Evolutionary conservation across 2,888 invertebrate species (phyloP).

Genomic region (Stramonita haemastoma): DNA sequence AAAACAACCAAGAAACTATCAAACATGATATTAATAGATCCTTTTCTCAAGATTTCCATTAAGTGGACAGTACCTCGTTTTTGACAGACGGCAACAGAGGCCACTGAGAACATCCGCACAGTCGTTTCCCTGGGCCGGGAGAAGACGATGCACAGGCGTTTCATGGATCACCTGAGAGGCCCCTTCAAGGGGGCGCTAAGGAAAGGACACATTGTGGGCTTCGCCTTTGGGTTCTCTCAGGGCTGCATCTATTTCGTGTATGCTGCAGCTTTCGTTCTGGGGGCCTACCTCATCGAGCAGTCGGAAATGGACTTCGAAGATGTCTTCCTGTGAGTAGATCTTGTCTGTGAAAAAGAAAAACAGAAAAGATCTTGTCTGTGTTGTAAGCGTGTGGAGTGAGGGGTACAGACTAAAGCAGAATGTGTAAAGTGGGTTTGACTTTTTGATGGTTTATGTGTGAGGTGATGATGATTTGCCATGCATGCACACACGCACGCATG

Average conservation of each 20-base stretch:
- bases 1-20: no score
- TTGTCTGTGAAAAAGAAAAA: no score
- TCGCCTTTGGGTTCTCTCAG: conserved; percentile 77
- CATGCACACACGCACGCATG: no score
- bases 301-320: conserved; percentile 75
- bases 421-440: neutral
- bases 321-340: conserved; percentile 73
- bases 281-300: conserved; percentile 79
- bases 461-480: no score
- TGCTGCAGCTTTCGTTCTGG: conserved; percentile 80
- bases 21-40: no score
- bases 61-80: neutral
- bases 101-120: conserved; percentile 75
- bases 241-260: conserved; percentile 81
- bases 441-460: no score
- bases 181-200: conserved; percentile 66
- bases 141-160: conserved; percentile 64
- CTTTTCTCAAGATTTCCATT: no score
- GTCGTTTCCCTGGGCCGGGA: conserved; percentile 73
- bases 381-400: neutral
- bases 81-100: conserved; percentile 67
- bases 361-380: neutral
- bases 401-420: neutral
- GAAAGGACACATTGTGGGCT: conserved; percentile 66
- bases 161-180: conserved; percentile 53